Base-by-base conservation (phyloP, 2,888 invertebrate genomes). In the Tenthredo amoena region DNA sequence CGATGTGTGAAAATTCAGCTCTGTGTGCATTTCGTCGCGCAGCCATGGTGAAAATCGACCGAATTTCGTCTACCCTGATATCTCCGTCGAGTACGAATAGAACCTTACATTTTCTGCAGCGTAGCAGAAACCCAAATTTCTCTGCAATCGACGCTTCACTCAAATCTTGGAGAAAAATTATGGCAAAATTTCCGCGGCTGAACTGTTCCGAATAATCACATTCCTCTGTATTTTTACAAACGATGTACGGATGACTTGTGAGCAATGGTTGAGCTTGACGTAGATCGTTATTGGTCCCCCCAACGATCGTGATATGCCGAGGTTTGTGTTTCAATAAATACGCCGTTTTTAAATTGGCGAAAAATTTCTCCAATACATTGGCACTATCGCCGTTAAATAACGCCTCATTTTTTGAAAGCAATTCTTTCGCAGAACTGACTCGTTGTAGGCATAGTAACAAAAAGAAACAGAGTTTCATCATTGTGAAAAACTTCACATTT, bases 281-380 rank as follows among this genome's bases (percentile, higher is more conserved):
- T 0, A 81, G 26, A 62, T 81, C 81, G 15, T 81, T 18, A 7
- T 37, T 37, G n/a, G 37, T 34, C 2, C 10, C 34, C 6, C 58
- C 58, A 26, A 62, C 62, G 37, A 81, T 40, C 21, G 37, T 81
- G n/a, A 81, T 37, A 31, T 81, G 81, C 7, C 81, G 81, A 34
- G 62, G 21, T 21, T 40, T 21, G 21, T 40, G 26, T 62, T 62
- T 62, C 4, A 10, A 5, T n/a, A 81, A 15, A 18, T 62, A 81
- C 2, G 18, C 37, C 4, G 7, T 81, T 81, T 58, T 40, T 7
- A 81, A 40, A 12, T 26, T 15, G 15, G 6, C 10, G 26, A 81
- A 21, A 62, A 81, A 81, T 15, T 81, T 62, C 12, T 40, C 81
- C 2, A 81, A 4, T 21, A 81, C 6, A 37, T 37, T 62, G 15